These are phyloP conservation scores for Oxyruncus cristatus DNA, from an alignment of 2,113 vertebrate species.

Conservation along the genomic window DNA sequence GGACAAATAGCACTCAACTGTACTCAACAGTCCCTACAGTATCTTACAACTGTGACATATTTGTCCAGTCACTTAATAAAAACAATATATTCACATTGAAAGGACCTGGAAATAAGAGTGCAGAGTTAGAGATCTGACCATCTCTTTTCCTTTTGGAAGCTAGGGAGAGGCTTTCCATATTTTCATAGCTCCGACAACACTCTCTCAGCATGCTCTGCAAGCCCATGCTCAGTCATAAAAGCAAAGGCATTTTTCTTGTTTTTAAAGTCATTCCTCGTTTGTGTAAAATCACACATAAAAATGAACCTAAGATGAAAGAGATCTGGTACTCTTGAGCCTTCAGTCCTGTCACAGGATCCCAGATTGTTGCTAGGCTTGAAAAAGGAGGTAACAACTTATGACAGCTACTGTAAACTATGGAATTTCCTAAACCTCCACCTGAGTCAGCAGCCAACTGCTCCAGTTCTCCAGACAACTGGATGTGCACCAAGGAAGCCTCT, in stretches of 20 bases:
- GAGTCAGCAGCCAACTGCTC: accelerated
- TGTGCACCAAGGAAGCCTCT: not conserved
- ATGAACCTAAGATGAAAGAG: not conserved
- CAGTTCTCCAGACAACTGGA: not conserved
- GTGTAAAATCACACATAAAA: not conserved
- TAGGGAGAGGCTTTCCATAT: not conserved
- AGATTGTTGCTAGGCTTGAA: not conserved
- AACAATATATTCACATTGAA: not conserved
- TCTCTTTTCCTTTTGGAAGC: not conserved
- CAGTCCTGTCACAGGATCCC: not conserved
- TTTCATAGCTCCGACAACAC: not conserved
- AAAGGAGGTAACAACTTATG: not conserved
- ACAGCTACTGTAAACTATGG: not conserved
- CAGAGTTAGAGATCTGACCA: not conserved
- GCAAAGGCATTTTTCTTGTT: not conserved
- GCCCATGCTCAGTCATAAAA: accelerated
- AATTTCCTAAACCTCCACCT: not conserved
- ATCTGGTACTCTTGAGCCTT: not conserved
- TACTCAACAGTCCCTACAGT: not conserved
- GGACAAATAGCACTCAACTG: not conserved
- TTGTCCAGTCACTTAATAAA: not conserved
- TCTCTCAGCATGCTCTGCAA: accelerated
- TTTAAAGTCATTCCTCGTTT: not conserved
- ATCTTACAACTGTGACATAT: accelerated
- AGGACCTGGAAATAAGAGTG: not conserved